A percentile compares a stretch with the other conserved stretches of the same genome.
These are phyloP conservation scores for Pachycephala philippinensis DNA, from an alignment of 2,113 vertebrate genomes.

Conservation along the genomic window DNA sequence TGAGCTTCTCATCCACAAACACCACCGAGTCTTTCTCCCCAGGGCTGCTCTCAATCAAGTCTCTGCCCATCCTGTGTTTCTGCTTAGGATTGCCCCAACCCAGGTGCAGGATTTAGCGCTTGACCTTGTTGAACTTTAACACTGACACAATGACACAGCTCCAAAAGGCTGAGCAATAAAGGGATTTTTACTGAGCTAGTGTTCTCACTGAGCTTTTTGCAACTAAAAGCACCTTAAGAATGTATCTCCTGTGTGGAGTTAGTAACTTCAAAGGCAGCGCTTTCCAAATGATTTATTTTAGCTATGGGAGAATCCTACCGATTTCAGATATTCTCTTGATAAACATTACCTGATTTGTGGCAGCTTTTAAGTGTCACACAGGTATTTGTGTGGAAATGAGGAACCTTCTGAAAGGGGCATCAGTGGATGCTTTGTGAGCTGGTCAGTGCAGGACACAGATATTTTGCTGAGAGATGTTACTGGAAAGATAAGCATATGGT, in stretches of 20 bases:
- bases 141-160: neutral
- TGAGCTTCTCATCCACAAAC: neutral
- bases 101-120: accelerated
- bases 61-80: neutral
- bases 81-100: neutral
- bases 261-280: neutral
- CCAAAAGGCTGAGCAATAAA: neutral
- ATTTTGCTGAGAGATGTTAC: neutral
- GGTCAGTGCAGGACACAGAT: neutral
- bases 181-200: neutral
- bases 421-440: neutral
- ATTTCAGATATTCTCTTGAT: neutral
- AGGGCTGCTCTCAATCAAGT: neutral
- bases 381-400: neutral
- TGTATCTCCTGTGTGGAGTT: neutral
- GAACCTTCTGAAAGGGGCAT: neutral
- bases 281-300: neutral
- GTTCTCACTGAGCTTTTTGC: neutral
- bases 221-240: neutral
- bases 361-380: neutral
- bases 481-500: neutral
- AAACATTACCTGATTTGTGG: neutral
- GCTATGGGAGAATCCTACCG: neutral
- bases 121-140: neutral
- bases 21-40: neutral